Base-by-base conservation (phyloP, 2,888 invertebrate species). In the Dromius quadrimaculatus region DNA sequence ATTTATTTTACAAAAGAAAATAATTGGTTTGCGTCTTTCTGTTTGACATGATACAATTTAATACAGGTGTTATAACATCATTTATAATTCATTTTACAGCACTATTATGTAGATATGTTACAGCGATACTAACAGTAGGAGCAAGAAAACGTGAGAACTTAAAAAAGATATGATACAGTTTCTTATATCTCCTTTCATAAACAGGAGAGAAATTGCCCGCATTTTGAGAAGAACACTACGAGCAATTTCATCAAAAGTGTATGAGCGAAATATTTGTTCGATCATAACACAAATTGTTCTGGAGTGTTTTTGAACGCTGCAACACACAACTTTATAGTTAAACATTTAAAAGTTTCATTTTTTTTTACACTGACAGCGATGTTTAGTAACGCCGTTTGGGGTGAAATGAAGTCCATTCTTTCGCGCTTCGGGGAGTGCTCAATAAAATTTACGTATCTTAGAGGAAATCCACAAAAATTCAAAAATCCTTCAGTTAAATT, bases 1-100 rank as follows among this genome's bases (percentile, higher is more conserved):
- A 57, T 66, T 66, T 66, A 66, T 66, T 66, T 65, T 65, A 65
- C 38, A 66, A 66, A 66, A 57, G 41, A 66, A 66, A 66, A 54
- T 38, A 50, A 66, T 22, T 57, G 66, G 54, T 17, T 41, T 54
- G 20, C 54, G 36, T 22, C 36, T 38, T 54, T 23, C 22, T n/a
- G 22, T 5, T 23, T 63, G 63, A 63, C 63, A 63, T 22, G 63
- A 43, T 63, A 63, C 63, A 63, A 63, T 63, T 41, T 59, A 54
- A 54, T 54, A 54, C 19, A 59, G 59, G 23, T 66, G 50, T 66
- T 19, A 57, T 54, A 59, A 59, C 59, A 59, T 59, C 59, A 59
- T 59, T 59, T 13, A 36, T 59, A 59, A 59, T 59, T 63, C 41
- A 22, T 43, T 63, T 63, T 63, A 63, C 32, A 63, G 63, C 45